Percentiles rank a stretch among this genome's conserved stretches.
Conservation (phyloP, 2,888 invertebrate species). For the Tetheella fluctuosa region DNA sequence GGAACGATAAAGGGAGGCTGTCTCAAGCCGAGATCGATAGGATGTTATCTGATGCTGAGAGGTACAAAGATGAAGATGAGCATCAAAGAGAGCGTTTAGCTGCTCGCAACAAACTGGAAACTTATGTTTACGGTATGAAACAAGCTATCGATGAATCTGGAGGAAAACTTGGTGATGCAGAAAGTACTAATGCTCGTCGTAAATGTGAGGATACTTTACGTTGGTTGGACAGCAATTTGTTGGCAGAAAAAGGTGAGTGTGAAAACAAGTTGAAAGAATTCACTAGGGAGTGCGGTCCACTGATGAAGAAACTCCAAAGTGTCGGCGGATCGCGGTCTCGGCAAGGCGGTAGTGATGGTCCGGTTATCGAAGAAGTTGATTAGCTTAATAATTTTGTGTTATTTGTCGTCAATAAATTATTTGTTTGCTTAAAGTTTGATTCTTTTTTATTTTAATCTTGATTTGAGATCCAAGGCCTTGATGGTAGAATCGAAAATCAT, state of each 20-base stretch:
- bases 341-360: slow-evolving; percentile 59
- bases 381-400: slow-evolving; percentile 43
- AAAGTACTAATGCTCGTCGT: slow-evolving; percentile 78
- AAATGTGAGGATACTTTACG: slow-evolving; percentile 84
- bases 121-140: slow-evolving; percentile 87
- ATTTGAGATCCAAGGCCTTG: too few relatives aligned
- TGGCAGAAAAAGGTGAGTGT: slow-evolving; percentile 88
- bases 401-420: slow-evolving; percentile 19
- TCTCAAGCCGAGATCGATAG: slow-evolving; percentile 93
- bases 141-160: slow-evolving; percentile 86
- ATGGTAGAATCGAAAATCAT: too few relatives aligned
- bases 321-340: slow-evolving; percentile 46
- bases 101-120: slow-evolving; percentile 88
- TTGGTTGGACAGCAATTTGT: slow-evolving; percentile 87
- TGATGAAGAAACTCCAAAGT: slow-evolving; percentile 84
- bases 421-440: too few relatives aligned
- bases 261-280: slow-evolving; percentile 80
- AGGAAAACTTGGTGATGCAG: slow-evolving; percentile 83
- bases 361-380: slow-evolving; percentile 85
- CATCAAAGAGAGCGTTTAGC: slow-evolving; percentile 86
- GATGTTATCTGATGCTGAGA: slow-evolving; percentile 91
- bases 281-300: slow-evolving; percentile 61
- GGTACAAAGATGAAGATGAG: slow-evolving; percentile 88
- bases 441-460: too few relatives aligned
- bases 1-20: slow-evolving; percentile 91